Conservation (phyloP, 2,797 vertebrate species). For the Macropus fuliginosus region DNA sequence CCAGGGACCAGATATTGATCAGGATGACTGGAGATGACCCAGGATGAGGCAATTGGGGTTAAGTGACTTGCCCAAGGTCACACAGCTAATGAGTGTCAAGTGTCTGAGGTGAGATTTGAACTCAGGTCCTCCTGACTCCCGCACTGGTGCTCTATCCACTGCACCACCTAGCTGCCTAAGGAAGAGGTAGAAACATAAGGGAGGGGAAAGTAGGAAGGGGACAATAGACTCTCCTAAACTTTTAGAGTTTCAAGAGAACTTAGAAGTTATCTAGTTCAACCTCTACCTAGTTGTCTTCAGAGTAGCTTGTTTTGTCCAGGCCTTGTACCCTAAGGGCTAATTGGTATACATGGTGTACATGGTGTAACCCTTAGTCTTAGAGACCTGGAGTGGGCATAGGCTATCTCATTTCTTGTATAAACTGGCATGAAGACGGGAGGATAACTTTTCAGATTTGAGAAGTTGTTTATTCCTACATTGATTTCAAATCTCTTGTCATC, state of each 20-base stretch:
- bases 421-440: background rate
- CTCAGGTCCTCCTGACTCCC: too few relatives aligned
- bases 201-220: background rate
- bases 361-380: background rate
- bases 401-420: background rate
- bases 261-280: background rate
- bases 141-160: too few relatives aligned
- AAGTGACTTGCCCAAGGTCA: too few relatives aligned
- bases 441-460: background rate
- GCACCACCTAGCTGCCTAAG: background rate
- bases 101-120: too few relatives aligned
- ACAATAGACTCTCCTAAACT: background rate
- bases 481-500: background rate
- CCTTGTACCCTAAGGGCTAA: background rate
- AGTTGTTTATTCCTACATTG: background rate
- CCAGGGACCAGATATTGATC: too few relatives aligned
- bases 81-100: too few relatives aligned
- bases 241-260: background rate
- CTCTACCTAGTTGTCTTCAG: background rate
- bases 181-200: rapidly evolving
- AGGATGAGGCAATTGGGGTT: too few relatives aligned
- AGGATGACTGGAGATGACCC: too few relatives aligned
- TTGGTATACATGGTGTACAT: background rate
- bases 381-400: background rate
- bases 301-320: background rate